Evolutionary conservation across 2,888 invertebrate genomes (phyloP).

Genomic region (Aproaerema taeniolella): DNA sequence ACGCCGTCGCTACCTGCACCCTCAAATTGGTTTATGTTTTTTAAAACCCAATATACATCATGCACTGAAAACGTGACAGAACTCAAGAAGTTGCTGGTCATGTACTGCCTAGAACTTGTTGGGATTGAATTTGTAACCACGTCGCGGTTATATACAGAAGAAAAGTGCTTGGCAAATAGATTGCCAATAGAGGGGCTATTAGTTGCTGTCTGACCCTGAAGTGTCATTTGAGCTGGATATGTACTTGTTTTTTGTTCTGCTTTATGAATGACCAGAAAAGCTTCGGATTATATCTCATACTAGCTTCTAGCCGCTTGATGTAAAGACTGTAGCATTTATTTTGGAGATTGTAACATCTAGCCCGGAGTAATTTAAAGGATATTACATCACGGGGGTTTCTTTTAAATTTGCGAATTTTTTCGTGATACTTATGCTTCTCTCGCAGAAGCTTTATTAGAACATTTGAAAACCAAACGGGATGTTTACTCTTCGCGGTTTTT

Average conservation of each 20-base stretch:
- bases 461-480: constrained; percentile 16
- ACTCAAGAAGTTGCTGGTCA: not conserved
- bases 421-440: constrained; percentile 15
- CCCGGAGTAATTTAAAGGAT: constrained; percentile 9
- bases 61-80: not conserved
- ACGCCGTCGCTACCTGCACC: not conserved
- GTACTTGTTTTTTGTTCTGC: constrained; percentile 10
- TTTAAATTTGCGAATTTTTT: constrained; percentile 16
- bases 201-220: constrained; percentile 2
- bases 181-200: constrained; percentile 13
- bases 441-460: constrained; percentile 11
- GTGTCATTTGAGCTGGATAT: constrained; percentile 14
- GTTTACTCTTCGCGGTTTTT: constrained; percentile 10
- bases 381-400: constrained; percentile 17
- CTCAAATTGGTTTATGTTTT: not conserved
- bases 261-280: constrained; percentile 18
- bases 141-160: not conserved
- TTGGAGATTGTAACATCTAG: constrained; percentile 2
- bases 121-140: not conserved
- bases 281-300: constrained; percentile 16
- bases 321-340: constrained; percentile 6
- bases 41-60: not conserved
- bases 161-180: constrained; percentile 11
- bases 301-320: constrained; percentile 9
- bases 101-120: not conserved